Percentiles rank a stretch among this genome's conserved stretches.
Evolutionary conservation across 2,797 vertebrate species (phyloP).

Genomic region (Lithobates sylvaticus): DNA sequence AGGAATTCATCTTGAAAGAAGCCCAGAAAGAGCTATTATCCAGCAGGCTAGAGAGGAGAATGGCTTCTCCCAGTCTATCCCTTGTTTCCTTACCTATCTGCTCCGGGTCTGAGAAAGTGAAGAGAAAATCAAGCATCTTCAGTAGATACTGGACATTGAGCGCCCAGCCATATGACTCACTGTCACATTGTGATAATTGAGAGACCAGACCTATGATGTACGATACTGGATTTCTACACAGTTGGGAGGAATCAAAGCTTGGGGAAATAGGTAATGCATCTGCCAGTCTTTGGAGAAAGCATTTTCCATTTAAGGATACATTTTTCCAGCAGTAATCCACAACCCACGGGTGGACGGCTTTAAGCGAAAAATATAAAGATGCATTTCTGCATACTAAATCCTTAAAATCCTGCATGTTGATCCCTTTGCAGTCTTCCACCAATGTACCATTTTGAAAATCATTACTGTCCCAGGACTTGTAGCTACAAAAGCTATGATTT

Average conservation of each 20-base stretch:
- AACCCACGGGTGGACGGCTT: constrained; percentile 71
- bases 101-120: constrained; percentile 81
- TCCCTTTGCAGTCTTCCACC: constrained; percentile 73
- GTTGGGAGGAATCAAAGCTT: constrained; percentile 81
- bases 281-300: constrained; percentile 85
- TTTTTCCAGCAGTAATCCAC: constrained; percentile 74
- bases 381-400: constrained; percentile 82
- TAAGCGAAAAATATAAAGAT: constrained; percentile 76
- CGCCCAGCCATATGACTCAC: constrained; percentile 78
- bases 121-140: constrained; percentile 83
- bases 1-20: constrained; percentile 78
- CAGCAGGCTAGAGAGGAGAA: constrained; percentile 89
- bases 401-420: constrained; percentile 71
- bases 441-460: constrained; percentile 75
- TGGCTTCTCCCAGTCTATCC: constrained; percentile 83
- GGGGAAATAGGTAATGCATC: constrained; percentile 81
- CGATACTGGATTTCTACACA: constrained; percentile 82
- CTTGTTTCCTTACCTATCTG: constrained; percentile 82
- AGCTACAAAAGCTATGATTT: constrained; percentile 75
- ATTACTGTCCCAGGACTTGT: constrained; percentile 73
- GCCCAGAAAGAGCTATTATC: constrained; percentile 88
- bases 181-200: constrained; percentile 81
- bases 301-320: constrained; percentile 73
- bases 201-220: constrained; percentile 80
- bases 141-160: constrained; percentile 82